Evolutionary conservation across 2,113 vertebrate genomes (phyloP).

Genomic region (Gallinago undulata): DNA sequence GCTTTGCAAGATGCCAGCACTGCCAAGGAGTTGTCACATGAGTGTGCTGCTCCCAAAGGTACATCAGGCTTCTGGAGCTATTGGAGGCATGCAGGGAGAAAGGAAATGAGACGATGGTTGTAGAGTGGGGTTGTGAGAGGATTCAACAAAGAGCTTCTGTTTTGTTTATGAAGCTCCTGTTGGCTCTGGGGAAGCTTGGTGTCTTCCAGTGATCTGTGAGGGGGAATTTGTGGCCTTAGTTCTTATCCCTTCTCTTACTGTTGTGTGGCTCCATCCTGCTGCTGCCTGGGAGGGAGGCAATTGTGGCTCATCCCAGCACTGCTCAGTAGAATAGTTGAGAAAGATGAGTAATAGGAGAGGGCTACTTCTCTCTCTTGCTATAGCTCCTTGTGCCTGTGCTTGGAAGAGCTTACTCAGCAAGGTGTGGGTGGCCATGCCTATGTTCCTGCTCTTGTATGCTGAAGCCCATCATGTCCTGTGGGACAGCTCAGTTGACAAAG

Average conservation of each 20-base stretch:
- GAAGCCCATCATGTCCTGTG: background rate
- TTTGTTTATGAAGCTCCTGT: background rate
- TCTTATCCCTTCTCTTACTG: background rate
- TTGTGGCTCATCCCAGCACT: background rate
- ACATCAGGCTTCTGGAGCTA: background rate
- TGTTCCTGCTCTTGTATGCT: background rate
- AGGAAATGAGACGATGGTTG: background rate
- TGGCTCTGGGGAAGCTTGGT: background rate
- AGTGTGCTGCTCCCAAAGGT: background rate
- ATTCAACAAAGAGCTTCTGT: background rate
- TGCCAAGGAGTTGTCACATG: no score
- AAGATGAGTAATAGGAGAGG: background rate
- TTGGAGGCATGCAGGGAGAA: background rate
- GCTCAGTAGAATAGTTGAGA: background rate
- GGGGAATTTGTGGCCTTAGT: background rate
- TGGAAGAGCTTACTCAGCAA: background rate
- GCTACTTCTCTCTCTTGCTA: background rate
- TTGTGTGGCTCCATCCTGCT: no score
- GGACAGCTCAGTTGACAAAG: background rate
- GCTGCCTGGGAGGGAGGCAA: background rate
- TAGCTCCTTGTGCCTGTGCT: background rate
- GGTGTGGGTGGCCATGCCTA: background rate
- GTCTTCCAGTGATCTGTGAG: background rate
- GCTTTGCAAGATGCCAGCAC: no score
- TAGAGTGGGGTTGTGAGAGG: background rate